phyloP scores from a whole-genome alignment of 2,797 vertebrate genomes.

The Sebastes glaucus region DNA sequence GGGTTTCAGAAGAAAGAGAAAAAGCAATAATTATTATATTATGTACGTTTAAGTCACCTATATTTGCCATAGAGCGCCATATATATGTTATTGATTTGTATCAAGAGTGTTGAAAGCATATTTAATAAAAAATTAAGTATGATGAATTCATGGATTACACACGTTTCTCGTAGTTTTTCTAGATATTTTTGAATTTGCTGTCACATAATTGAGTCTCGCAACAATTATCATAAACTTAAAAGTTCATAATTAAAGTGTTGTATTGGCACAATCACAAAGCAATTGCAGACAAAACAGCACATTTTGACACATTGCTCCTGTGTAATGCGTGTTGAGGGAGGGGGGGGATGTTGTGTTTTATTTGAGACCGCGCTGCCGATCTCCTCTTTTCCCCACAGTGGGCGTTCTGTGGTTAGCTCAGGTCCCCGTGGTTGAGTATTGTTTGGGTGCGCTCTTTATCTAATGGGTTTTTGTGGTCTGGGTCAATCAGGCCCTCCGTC shows the following conservation, averaged over 20 bases:
- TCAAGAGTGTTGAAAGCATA: not conserved
- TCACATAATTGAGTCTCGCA: not conserved
- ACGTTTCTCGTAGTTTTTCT: not conserved
- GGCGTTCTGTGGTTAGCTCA: constrained; percentile 50
- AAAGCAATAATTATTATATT: not conserved
- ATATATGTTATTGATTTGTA: not conserved
- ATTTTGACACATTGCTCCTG: constrained; percentile 29
- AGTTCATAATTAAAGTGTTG: not conserved
- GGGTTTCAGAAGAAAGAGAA: not conserved
- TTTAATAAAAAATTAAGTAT: not conserved
- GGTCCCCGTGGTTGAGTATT: constrained; percentile 72
- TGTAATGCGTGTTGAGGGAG: not conserved
- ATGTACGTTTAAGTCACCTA: not conserved
- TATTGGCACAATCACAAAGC: not conserved
- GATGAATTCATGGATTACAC: not conserved
- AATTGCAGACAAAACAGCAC: constrained; percentile 1
- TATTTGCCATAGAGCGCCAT: not conserved
- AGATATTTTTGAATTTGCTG: not conserved
- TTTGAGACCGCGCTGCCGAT: constrained; percentile 41
- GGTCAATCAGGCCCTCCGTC: constrained; percentile 76
- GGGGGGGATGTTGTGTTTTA: constrained; percentile 11
- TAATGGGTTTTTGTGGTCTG: constrained; percentile 72
- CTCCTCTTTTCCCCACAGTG: constrained; percentile 50
- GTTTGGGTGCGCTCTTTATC: constrained; percentile 76
- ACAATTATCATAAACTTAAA: not conserved